phyloP scores from a whole-genome alignment of 2,113 vertebrate species.

The Hippocampus barbouri region DNA sequence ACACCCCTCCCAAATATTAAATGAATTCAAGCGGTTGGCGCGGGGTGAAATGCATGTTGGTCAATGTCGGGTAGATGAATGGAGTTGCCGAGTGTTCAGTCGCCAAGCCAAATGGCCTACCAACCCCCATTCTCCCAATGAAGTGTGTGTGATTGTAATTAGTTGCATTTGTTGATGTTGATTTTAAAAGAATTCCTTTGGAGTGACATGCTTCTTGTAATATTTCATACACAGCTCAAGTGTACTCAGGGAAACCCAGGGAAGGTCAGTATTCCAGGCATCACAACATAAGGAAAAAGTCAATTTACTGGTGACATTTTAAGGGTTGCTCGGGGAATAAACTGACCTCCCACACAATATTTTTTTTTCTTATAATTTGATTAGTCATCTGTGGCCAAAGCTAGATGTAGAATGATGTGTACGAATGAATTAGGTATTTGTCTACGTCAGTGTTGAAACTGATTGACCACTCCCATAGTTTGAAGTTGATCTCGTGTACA shows the following conservation, averaged over 20 bases:
- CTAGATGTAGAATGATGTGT: constrained; percentile 19
- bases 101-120: not conserved
- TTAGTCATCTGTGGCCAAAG: constrained; percentile 12
- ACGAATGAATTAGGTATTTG: not conserved
- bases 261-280: constrained; percentile 73
- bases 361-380: constrained; percentile 7
- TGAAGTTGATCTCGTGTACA: constrained; percentile 10
- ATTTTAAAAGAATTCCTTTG: constrained; percentile 42
- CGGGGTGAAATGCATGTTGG: not conserved
- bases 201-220: constrained; percentile 70
- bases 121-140: no score
- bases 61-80: not conserved
- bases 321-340: not conserved
- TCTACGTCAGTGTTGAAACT: not conserved
- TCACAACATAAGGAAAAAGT: constrained; percentile 38
- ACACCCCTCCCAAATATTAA: not conserved
- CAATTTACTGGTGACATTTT: not conserved
- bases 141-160: constrained; percentile 36
- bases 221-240: constrained; percentile 72
- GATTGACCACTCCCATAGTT: constrained; percentile 15
- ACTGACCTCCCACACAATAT: constrained; percentile 19
- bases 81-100: not conserved
- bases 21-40: not conserved
- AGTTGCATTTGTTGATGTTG: constrained; percentile 62
- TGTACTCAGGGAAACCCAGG: constrained; percentile 71